Percentiles rank a stretch among this genome's conserved stretches.
These are phyloP conservation scores for Drosophila rufa DNA, from an alignment of 1,140 invertebrate species.

Conservation along the genomic window DNA sequence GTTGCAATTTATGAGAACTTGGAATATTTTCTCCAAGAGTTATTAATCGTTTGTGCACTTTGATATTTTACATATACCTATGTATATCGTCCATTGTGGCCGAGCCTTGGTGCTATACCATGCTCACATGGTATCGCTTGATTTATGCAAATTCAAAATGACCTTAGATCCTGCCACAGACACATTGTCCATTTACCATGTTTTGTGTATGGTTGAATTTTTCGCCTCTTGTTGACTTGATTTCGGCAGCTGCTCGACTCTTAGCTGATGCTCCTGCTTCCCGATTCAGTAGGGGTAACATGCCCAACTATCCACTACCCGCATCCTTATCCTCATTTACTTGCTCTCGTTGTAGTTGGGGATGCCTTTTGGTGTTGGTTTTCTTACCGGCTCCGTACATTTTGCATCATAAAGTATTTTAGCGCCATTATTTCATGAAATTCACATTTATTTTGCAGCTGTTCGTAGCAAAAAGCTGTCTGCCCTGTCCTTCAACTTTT, in stretches of 20 bases:
- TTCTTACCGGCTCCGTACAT: conserved; percentile 48
- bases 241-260: conserved; percentile 70
- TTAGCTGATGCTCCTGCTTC: conserved; percentile 46
- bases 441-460: conserved; percentile 77
- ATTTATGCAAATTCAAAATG: conserved; percentile 82
- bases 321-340: conserved; percentile 25
- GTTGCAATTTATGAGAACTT: neutral
- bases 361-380: conserved; percentile 24
- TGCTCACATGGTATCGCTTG: conserved; percentile 60
- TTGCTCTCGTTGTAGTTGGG: conserved; percentile 35
- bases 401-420: conserved; percentile 79
- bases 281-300: neutral
- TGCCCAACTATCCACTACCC: neutral
- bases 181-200: conserved; percentile 67
- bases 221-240: conserved; percentile 70
- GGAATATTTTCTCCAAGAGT: neutral
- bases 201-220: conserved; percentile 47
- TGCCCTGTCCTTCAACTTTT: conserved; percentile 25
- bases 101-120: neutral
- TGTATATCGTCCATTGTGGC: neutral
- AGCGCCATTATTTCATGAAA: conserved; percentile 77
- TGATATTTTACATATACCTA: conserved; percentile 3
- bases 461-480: conserved; percentile 55
- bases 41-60: neutral
- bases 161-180: conserved; percentile 66